Conservation (phyloP, 2,888 invertebrate species). For the Coelopa pilipes region DNA sequence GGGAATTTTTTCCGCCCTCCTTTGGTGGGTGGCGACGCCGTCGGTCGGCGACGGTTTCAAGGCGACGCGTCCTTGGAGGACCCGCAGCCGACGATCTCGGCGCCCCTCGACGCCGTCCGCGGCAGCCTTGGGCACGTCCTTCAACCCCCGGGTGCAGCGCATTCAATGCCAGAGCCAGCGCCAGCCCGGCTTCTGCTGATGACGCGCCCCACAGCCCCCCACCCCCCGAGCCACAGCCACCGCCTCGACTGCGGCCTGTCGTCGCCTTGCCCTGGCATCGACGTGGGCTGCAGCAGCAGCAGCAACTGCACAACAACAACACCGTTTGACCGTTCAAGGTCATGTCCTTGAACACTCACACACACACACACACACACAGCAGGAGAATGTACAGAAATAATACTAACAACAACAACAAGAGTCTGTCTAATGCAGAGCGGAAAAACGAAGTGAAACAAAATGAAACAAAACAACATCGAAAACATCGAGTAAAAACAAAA, state of each 20-base stretch:
- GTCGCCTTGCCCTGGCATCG: background rate
- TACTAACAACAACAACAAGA: background rate
- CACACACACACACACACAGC: no score
- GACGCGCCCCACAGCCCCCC: no score
- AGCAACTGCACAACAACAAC: background rate
- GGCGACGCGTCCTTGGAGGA: no score
- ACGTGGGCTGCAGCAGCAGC: background rate
- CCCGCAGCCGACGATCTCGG: no score
- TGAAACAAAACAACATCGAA: background rate
- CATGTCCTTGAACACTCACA: constrained; percentile 41
- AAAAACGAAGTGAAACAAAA: background rate
- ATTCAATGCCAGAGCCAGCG: background rate
- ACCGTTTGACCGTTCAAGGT: constrained; percentile 38
- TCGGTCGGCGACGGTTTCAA: no score
- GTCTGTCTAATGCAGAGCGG: background rate
- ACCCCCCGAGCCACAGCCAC: background rate
- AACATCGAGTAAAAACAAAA: no score
- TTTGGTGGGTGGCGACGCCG: no score
- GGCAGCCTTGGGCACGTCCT: background rate
- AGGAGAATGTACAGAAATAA: background rate
- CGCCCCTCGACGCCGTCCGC: no score
- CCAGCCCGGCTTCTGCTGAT: no score
- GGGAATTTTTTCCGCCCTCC: no score
- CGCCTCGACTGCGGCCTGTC: background rate
- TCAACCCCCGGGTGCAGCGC: background rate